Evolutionary conservation across 2,888 invertebrate genomes (phyloP).

Genomic region (Phytoseiulus persimilis): DNA sequence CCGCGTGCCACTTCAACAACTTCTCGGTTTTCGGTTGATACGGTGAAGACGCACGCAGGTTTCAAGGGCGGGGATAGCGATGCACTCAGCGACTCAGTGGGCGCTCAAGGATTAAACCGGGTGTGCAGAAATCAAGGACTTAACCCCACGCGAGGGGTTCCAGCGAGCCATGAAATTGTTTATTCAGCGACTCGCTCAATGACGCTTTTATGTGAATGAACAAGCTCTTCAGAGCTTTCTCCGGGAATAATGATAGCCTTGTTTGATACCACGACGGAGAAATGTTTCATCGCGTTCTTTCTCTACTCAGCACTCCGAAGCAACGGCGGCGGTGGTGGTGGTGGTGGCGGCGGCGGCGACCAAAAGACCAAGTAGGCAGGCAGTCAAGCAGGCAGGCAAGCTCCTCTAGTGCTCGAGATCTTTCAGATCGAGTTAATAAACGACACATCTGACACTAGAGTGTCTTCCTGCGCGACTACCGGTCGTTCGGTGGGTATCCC

Average conservation of each 20-base stretch:
- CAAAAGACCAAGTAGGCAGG: not conserved
- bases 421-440: not conserved
- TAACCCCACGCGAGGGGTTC: not conserved
- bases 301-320: not conserved
- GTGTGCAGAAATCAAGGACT: not conserved
- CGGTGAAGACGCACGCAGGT: too few relatives aligned
- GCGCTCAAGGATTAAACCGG: too few relatives aligned
- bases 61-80: too few relatives aligned
- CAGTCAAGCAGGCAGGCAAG: not conserved
- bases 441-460: not conserved
- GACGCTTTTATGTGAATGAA: not conserved
- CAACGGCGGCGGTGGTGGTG: not conserved
- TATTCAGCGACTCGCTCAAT: not conserved
- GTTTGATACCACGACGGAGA: not conserved
- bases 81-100: too few relatives aligned
- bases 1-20: too few relatives aligned
- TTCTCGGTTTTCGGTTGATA: too few relatives aligned
- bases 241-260: not conserved
- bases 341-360: not conserved
- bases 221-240: not conserved
- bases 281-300: not conserved
- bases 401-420: not conserved
- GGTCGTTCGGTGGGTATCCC: not conserved
- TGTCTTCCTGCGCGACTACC: slow-evolving; percentile 5
- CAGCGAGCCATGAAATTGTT: not conserved